phyloP scores from a whole-genome alignment of 2,888 invertebrate species.

The Crocallis elinguaria region DNA sequence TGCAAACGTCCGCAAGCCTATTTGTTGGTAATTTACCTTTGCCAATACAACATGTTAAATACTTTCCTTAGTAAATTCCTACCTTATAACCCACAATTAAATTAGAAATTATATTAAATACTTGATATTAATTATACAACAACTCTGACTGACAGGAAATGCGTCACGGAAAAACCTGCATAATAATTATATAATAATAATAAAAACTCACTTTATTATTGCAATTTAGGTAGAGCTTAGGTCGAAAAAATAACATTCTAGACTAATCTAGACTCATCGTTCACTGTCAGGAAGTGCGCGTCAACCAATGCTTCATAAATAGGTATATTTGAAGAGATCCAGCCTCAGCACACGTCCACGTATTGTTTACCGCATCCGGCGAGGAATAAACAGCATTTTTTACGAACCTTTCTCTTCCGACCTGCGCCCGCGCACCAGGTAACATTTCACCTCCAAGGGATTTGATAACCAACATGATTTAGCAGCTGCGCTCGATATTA shows the following conservation, averaged over 20 bases:
- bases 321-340: slow-evolving; percentile 21
- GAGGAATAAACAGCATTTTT: slow-evolving; percentile 62
- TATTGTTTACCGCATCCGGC: slow-evolving; percentile 64
- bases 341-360: slow-evolving; percentile 51
- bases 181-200: background rate
- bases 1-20: too few species aligned
- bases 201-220: too few species aligned
- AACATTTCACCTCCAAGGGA: slow-evolving; percentile 59
- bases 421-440: slow-evolving; percentile 62
- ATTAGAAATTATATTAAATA: too few species aligned
- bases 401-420: slow-evolving; percentile 79
- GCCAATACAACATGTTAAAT: too few species aligned
- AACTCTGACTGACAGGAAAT: too few species aligned
- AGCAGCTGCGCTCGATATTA: slow-evolving; percentile 33
- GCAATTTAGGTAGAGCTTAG: background rate
- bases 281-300: slow-evolving; percentile 10
- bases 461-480: slow-evolving; percentile 28
- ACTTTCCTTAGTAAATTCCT: too few species aligned
- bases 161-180: background rate
- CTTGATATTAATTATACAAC: too few species aligned
- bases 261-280: slow-evolving; percentile 1
- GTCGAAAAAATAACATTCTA: too few species aligned
- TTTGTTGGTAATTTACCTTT: too few species aligned
- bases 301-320: background rate
- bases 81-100: too few species aligned